Base-by-base conservation (phyloP, 2,113 vertebrate species). In the Neogale vison region DNA sequence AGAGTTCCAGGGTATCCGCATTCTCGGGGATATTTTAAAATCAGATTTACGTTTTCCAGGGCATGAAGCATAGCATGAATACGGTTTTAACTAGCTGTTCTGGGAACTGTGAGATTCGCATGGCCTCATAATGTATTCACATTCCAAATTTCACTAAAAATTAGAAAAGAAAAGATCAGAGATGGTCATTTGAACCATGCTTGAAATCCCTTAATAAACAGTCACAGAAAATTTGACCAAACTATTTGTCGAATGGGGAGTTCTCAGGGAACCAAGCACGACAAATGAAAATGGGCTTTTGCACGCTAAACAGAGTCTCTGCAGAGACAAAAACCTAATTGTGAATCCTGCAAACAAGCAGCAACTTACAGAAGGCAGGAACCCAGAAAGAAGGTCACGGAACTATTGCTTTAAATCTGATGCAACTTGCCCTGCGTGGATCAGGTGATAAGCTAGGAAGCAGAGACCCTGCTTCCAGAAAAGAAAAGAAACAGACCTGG, bases 381-480 rank as follows among this genome's bases (percentile, higher is more conserved):
- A 59, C 23, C 47, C 29, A 26, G 20, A 93, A 81, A 90, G 59
- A 67, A 34, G 21, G 36, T 67, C 57, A 42, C n/a, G 59, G 52
- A 74, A 39, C 21, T 24, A 36, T 47, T 47, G 85, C 82, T 91
- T 98, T 34, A 57, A 87, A 95, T 90, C 90, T 72, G 39, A 96
- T 76, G 87, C 83, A 97, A 59, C 20, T 23, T 88, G 77, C 13
- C 7, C n/a, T n/a, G n/a, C n/a, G 50, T 18, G 3, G 42, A 57
- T 34, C 82, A 57, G 11, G 26, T 47, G 89, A 84, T 26, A 15
- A 84, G 84, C 61, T 7, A 39, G 15, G n/a, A 67, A 96, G 69
- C 31, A 67, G 72, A 81, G 91, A 87, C 72, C 55, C 81, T 82
- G 61, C 34, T 47, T 80, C 47, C 76, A 82, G 45, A 77, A 82